phyloP scores from a whole-genome alignment of 1,140 invertebrate species.

The Drosophila yakuba region DNA sequence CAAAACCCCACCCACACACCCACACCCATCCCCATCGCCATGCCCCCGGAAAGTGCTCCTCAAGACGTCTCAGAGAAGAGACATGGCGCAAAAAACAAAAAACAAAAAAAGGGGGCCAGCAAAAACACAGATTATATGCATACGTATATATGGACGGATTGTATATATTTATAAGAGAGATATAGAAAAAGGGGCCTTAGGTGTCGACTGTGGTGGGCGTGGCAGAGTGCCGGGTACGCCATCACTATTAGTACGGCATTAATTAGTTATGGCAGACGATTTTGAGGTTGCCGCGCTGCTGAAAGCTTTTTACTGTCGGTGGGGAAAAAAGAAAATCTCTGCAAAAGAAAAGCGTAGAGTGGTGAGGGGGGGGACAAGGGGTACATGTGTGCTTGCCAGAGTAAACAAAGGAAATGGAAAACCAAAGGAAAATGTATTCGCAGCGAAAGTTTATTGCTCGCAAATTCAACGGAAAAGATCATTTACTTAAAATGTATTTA shows the following conservation, averaged over 20 bases:
- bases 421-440: constrained; percentile 39
- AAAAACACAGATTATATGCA: constrained; percentile 22
- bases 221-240: constrained; percentile 42
- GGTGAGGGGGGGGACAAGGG: not conserved
- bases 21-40: not conserved
- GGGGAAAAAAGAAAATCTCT: not conserved
- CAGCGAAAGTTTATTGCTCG: constrained; percentile 31
- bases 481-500: not conserved
- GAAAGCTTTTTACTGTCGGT: constrained; percentile 82
- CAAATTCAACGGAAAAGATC: not conserved
- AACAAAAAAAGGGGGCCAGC: constrained; percentile 17
- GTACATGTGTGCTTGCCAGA: constrained; percentile 11
- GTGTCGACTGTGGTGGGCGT: constrained; percentile 19
- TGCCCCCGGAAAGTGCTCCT: not conserved
- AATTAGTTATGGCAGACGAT: constrained; percentile 85
- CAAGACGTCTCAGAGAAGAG: constrained; percentile 47
- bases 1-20: not conserved
- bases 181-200: constrained; percentile 18
- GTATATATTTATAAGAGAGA: constrained; percentile 24
- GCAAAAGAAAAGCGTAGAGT: not conserved
- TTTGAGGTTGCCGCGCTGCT: constrained; percentile 79
- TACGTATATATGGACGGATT: constrained; percentile 1
- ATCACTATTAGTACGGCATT: constrained; percentile 81
- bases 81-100: constrained; percentile 31
- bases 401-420: constrained; percentile 53